phyloP scores from a whole-genome alignment of 2,113 vertebrate genomes.

The Heteronetta atricapilla region DNA sequence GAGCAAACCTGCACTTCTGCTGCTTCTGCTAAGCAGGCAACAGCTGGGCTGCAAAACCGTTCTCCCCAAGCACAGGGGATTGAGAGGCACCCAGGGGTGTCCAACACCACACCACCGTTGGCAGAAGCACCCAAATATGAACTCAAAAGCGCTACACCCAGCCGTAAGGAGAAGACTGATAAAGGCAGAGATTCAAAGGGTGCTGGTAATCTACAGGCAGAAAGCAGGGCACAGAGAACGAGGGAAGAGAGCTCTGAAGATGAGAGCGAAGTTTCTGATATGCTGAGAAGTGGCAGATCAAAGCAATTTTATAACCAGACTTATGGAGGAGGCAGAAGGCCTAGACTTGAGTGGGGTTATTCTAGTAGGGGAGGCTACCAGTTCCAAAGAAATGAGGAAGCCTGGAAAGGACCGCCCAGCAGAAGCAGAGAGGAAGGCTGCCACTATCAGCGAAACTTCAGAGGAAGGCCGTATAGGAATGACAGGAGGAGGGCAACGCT shows the following conservation, averaged over 20 bases:
- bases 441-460: conserved; percentile 70
- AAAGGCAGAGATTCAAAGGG: conserved; percentile 63
- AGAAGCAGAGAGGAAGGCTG: conserved; percentile 76
- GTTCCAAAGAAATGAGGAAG: conserved; percentile 73
- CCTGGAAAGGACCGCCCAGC: conserved; percentile 76
- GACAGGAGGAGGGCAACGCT: conserved; percentile 74
- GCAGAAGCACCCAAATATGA: conserved; percentile 45
- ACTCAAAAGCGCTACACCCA: conserved; percentile 5
- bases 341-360: conserved; percentile 75
- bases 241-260: conserved; percentile 83
- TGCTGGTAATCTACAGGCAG: conserved; percentile 10
- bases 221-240: conserved; percentile 66
- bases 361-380: conserved; percentile 77
- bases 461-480: conserved; percentile 74
- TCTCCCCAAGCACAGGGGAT: conserved; percentile 6
- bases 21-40: conserved; percentile 33
- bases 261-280: conserved; percentile 77
- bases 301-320: conserved; percentile 84
- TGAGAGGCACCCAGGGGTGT: background rate
- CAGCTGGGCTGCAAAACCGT: conserved; percentile 7
- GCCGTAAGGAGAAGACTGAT: conserved; percentile 69
- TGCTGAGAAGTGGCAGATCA: conserved; percentile 77
- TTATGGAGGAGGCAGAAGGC: conserved; percentile 73
- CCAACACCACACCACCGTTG: background rate
- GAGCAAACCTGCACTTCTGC: background rate